Percentiles rank a stretch among this genome's conserved stretches.
These are phyloP conservation scores for Serranus cabrilla DNA, from an alignment of 2,797 vertebrate genomes.

Conservation along the genomic window DNA sequence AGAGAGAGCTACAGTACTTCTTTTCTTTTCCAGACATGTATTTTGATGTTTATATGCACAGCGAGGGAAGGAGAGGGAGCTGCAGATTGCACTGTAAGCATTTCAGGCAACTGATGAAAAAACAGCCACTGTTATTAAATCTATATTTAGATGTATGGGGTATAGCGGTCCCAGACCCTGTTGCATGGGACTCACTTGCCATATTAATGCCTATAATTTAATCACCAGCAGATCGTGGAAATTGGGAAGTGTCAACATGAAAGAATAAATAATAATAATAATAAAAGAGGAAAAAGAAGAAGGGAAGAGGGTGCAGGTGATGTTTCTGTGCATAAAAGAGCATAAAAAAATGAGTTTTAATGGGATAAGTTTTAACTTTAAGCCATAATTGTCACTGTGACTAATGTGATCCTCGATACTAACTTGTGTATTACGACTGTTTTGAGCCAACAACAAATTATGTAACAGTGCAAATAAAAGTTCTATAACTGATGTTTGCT, in stretches of 20 bases:
- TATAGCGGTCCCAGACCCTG: slow-evolving; percentile 52
- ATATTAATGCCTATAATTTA: slow-evolving; percentile 82
- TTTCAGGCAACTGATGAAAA: slow-evolving; percentile 75
- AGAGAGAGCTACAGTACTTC: slow-evolving; percentile 36
- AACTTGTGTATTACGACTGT: too few relatives aligned
- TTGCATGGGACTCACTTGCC: slow-evolving; percentile 70
- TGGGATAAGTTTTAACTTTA: slow-evolving; percentile 60
- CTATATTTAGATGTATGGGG: slow-evolving; percentile 83
- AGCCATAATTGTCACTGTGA: slow-evolving; percentile 50
- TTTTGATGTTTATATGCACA: slow-evolving; percentile 73
- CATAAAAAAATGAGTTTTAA: slow-evolving; percentile 52
- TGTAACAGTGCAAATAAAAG: too few relatives aligned
- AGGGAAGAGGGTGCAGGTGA: slow-evolving; percentile 2
- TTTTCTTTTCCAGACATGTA: slow-evolving; percentile 53
- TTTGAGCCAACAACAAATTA: too few relatives aligned
- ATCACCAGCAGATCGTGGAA: slow-evolving; percentile 76
- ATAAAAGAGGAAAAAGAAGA: slow-evolving; percentile 45
- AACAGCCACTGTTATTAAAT: slow-evolving; percentile 81
- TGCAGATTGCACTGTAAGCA: slow-evolving; percentile 81
- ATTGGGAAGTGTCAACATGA: slow-evolving; percentile 79
- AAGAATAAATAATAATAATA: slow-evolving; percentile 74
- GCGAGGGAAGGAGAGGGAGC: slow-evolving; percentile 36
- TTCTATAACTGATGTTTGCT: too few relatives aligned
- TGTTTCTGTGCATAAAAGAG: slow-evolving; percentile 56
- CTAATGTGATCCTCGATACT: slow-evolving; percentile 30